Conservation (phyloP, 2,888 invertebrate genomes). For the Geophilus truncorum region DNA sequence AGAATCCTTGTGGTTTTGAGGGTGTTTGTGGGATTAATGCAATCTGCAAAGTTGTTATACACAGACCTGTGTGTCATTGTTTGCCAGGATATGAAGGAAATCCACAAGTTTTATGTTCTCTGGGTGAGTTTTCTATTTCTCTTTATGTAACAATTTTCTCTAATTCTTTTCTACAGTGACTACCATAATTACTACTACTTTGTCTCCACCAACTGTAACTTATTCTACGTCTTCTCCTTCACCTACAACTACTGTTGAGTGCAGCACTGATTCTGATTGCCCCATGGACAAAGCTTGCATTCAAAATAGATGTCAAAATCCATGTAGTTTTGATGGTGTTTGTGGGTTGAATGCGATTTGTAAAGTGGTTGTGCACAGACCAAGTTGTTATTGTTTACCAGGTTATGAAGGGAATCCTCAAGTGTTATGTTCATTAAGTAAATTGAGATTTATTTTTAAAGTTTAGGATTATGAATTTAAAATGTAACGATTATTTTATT, state of each 20-base stretch:
- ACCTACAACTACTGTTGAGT: slow-evolving; percentile 55
- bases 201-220: background rate
- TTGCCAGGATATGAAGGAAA: slow-evolving; percentile 68
- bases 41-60: slow-evolving; percentile 67
- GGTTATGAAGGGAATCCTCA: slow-evolving; percentile 65
- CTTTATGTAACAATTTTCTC: slow-evolving; percentile 30
- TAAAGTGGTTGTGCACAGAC: slow-evolving; percentile 76
- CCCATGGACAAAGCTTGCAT: slow-evolving; percentile 79
- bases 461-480: too few relatives aligned
- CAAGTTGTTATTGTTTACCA: slow-evolving; percentile 70
- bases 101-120: slow-evolving; percentile 65
- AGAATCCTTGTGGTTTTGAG: slow-evolving; percentile 63
- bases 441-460: background rate
- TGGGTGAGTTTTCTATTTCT: slow-evolving; percentile 3
- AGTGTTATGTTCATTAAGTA: slow-evolving; percentile 57
- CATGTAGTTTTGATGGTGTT: slow-evolving; percentile 60
- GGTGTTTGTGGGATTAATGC: slow-evolving; percentile 64
- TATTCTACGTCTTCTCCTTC: background rate
- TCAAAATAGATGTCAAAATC: slow-evolving; percentile 76
- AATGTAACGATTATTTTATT: too few relatives aligned
- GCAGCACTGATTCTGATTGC: slow-evolving; percentile 76
- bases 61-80: slow-evolving; percentile 65
- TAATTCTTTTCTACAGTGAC: too few relatives aligned
- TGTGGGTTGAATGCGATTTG: slow-evolving; percentile 81
- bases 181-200: background rate